Base-by-base conservation (phyloP, 1,140 invertebrate species). In the Saccostrea glomerata region DNA sequence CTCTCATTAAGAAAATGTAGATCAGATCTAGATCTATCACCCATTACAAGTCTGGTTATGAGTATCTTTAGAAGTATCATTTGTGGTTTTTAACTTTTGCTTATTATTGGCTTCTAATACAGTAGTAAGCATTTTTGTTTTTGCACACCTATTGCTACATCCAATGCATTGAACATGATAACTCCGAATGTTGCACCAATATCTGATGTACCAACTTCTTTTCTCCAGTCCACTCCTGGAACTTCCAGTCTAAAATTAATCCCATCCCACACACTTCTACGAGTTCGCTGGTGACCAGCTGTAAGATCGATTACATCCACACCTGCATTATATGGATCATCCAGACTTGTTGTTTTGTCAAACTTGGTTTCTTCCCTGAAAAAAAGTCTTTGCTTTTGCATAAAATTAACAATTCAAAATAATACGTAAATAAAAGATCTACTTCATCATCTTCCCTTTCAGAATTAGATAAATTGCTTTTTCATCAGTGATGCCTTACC, bases 131-230 rank as follows among this genome's bases (percentile, higher is more conserved):
- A 36, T 36, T 36, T 36, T 36, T 36, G 2, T 36, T 36, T 36
- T 36, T 36, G 30, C 30, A 36, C 87, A 91, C 92, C 89, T 56
- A 91, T 87, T 13, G 86, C 87, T 5, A 92, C 30, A 66, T 92
- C 90, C 84, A 92, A 58, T 6, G 70, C 13, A 86, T 91, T 92
- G 12, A 88, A 77, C 70, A 92, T 90, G 0, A 85, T 83, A 0
- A 92, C 83, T 17, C 91, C 92, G 86, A 92, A 92, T 25, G 90
- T 89, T 0, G 92, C 92, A 11, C 92, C 92, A 11, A 92, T 85
- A 36, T 89, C 85, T n/a, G 63, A 17, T 12, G 88, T 88, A 36
- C 92, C 92, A n/a, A 92, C 23, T 13, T 87, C 15, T 63, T 92
- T 92, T 77, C 88, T 77, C 89, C 89, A 92, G 13, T 92, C 85